These are phyloP conservation scores for Ciconia maguari DNA, from an alignment of 2,113 vertebrate genomes.

Conservation along the genomic window DNA sequence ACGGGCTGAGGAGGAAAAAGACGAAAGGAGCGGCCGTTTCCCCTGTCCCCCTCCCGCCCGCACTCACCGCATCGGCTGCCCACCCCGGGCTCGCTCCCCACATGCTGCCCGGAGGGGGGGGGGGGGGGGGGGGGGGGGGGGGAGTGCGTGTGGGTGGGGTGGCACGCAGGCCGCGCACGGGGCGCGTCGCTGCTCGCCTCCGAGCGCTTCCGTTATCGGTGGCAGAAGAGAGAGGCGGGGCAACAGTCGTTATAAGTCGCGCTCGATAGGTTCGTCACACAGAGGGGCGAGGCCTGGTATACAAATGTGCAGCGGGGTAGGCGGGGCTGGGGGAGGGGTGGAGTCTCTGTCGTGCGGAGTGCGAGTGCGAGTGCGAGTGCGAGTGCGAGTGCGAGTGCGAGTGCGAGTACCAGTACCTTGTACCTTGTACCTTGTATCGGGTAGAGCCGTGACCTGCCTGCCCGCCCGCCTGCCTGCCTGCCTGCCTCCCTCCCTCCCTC, in stretches of 20 bases:
- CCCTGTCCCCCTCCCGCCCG: not conserved
- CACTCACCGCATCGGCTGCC: slow-evolving; percentile 22
- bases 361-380: no score
- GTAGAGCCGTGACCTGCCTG: accelerated
- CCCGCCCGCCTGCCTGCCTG: no score
- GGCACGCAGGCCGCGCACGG: not conserved
- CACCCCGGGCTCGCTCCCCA: not conserved
- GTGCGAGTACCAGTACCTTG: no score
- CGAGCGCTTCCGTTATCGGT: not conserved
- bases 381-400: no score
- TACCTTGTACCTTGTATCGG: no score
- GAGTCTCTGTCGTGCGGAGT: not conserved
- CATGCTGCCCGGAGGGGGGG: not conserved
- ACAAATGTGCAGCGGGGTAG: not conserved
- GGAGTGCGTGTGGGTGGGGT: no score
- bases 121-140: no score
- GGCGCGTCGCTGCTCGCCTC: not conserved
- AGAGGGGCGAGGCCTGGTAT: not conserved
- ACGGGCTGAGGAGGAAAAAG: not conserved
- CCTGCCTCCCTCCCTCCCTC: no score
- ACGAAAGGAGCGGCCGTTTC: not conserved
- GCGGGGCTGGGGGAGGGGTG: not conserved
- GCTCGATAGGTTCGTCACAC: no score
- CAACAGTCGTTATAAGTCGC: accelerated
- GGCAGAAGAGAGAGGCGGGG: not conserved